Percentiles rank a stretch among this genome's conserved stretches.
These are phyloP conservation scores for Apodemia hepburni DNA, from an alignment of 2,888 invertebrate species.

Conservation along the genomic window DNA sequence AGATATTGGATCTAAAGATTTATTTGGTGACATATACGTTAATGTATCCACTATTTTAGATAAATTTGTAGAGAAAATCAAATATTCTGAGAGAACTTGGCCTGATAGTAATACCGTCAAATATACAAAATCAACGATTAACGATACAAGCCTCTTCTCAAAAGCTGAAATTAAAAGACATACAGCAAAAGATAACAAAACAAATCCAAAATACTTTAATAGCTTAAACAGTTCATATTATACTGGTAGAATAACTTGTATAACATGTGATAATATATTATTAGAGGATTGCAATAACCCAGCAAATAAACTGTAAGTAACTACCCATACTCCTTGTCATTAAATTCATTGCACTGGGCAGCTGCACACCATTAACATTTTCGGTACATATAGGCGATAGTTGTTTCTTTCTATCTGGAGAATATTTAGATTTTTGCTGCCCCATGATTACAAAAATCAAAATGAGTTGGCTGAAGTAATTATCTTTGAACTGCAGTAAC, in stretches of 20 bases:
- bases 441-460: no score
- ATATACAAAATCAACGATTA: not conserved
- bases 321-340: no score
- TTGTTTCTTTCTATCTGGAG: no score
- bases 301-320: constrained; percentile 51
- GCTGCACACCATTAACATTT: no score
- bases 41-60: not conserved
- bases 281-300: constrained; percentile 49
- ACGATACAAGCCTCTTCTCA: not conserved
- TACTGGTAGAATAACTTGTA: constrained; percentile 44
- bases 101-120: not conserved
- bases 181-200: not conserved
- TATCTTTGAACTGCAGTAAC: no score
- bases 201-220: not conserved
- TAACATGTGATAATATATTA: constrained; percentile 52
- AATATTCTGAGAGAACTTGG: not conserved
- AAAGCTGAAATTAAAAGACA: not conserved
- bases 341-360: no score
- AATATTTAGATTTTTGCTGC: no score
- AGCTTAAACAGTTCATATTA: not conserved
- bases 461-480: no score
- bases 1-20: constrained; percentile 11
- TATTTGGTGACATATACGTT: not conserved
- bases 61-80: not conserved
- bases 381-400: no score